phyloP scores from a whole-genome alignment of 92 coral and sea anemone species.

The Parazoanthus darwini region DNA sequence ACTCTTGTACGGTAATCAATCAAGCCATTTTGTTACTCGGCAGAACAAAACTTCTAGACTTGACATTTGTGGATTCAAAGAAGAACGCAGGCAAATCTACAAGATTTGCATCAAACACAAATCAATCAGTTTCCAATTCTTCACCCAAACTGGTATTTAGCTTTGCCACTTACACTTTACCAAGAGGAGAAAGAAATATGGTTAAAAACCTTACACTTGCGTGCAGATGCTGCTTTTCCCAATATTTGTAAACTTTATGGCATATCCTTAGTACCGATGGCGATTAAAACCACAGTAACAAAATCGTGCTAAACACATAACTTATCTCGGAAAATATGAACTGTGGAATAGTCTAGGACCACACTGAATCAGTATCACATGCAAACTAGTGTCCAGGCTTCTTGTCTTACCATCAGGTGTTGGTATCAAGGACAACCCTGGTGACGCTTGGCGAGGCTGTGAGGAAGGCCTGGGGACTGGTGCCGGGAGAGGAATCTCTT shows the following conservation, averaged over 20 bases:
- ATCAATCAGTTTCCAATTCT: not conserved
- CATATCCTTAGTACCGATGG: not conserved
- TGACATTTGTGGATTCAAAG: too few species aligned
- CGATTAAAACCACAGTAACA: not conserved
- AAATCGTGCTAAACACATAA: too few species aligned
- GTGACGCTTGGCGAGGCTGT: conserved; percentile 56
- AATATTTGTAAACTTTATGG: too few species aligned
- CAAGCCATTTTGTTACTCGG: too few species aligned
- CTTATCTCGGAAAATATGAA: not conserved
- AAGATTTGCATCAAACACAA: not conserved
- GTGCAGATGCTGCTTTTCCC: not conserved
- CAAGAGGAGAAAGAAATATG: too few species aligned
- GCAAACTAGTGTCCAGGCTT: not conserved
- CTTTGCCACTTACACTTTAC: too few species aligned
- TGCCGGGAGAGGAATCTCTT: conserved; percentile 59
- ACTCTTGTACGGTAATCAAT: too few species aligned
- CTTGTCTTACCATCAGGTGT: conserved; percentile 67
- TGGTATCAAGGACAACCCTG: conserved; percentile 54
- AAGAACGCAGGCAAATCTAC: not conserved
- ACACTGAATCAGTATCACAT: not conserved
- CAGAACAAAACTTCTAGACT: too few species aligned
- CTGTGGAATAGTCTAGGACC: not conserved
- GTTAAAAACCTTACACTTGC: not conserved
- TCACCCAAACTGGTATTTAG: too few species aligned
- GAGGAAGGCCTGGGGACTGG: conserved; percentile 66